phyloP scores from a whole-genome alignment of 1,140 invertebrate species.

The Solenopsis fugax region DNA sequence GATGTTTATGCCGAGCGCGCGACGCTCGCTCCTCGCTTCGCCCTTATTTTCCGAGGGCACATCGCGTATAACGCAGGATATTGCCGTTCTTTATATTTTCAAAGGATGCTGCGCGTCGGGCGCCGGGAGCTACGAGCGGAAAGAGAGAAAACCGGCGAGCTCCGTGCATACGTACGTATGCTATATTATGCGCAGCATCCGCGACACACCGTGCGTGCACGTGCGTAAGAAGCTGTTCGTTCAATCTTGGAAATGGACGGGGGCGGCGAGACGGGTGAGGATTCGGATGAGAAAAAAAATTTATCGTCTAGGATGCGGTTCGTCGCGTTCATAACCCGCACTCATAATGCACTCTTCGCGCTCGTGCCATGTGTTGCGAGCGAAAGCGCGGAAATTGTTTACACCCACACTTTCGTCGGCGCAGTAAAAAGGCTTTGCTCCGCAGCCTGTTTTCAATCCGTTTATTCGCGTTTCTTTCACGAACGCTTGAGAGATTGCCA shows the following conservation, averaged over 20 bases:
- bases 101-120: slow-evolving; percentile 64
- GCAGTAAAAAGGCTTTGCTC: slow-evolving; percentile 13
- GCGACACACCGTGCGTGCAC: not conserved
- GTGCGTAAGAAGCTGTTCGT: slow-evolving; percentile 26
- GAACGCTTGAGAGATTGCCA: slow-evolving; percentile 4
- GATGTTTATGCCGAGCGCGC: slow-evolving; percentile 72
- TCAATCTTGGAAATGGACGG: not conserved
- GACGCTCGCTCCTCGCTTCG: slow-evolving; percentile 65
- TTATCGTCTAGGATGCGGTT: slow-evolving; percentile 51
- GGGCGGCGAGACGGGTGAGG: not conserved
- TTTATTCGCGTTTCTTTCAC: slow-evolving; percentile 3
- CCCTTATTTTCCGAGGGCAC: slow-evolving; percentile 69
- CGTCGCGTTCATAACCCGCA: slow-evolving; percentile 38
- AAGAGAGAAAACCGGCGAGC: slow-evolving; percentile 22
- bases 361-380: slow-evolving; percentile 1
- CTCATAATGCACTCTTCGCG: slow-evolving; percentile 56
- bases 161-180: not conserved
- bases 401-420: slow-evolving; percentile 46
- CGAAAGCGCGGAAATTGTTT: slow-evolving; percentile 69
- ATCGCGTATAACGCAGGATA: slow-evolving; percentile 60
- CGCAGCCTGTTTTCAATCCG: slow-evolving; percentile 15
- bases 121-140: slow-evolving; percentile 41
- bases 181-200: slow-evolving; percentile 48
- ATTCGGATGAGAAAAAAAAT: slow-evolving; percentile 51
- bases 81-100: slow-evolving; percentile 75